Evolutionary conservation across 2,888 invertebrate species (phyloP).

Genomic region (Agriotes lineatus): DNA sequence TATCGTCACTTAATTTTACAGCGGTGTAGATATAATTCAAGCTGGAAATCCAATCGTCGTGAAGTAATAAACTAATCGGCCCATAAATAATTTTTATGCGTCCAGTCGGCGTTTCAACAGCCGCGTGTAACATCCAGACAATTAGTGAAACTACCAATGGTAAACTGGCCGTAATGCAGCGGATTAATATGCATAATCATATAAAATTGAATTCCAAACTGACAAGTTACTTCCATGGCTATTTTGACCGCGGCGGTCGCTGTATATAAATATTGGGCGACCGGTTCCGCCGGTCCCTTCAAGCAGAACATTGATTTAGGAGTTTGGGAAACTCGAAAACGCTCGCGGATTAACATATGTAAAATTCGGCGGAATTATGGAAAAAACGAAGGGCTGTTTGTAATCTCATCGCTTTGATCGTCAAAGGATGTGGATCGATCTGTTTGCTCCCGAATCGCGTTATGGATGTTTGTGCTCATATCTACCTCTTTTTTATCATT

Average conservation of each 20-base stretch:
- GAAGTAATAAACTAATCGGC: slow-evolving; percentile 31
- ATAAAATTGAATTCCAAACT: slow-evolving; percentile 31
- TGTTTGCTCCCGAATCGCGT: no score
- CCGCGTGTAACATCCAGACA: slow-evolving; percentile 3
- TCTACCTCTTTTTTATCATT: no score
- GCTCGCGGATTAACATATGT: no score
- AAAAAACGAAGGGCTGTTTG: no score
- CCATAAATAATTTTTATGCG: slow-evolving; percentile 34
- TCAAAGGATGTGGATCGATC: no score
- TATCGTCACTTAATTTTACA: slow-evolving; percentile 28
- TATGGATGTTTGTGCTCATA: no score
- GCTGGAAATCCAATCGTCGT: slow-evolving; percentile 18
- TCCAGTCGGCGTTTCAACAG: not conserved
- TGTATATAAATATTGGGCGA: slow-evolving; percentile 19
- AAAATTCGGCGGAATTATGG: no score
- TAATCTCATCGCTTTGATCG: no score
- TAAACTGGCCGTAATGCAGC: slow-evolving; percentile 13
- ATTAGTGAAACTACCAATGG: slow-evolving; percentile 15
- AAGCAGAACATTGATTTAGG: not conserved
- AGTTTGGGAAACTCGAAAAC: not conserved
- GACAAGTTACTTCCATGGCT: slow-evolving; percentile 30
- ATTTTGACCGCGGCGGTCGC: slow-evolving; percentile 19
- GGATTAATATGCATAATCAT: slow-evolving; percentile 33
- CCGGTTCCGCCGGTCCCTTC: slow-evolving; percentile 6
- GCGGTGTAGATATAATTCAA: slow-evolving; percentile 26